These are phyloP conservation scores for Astropecten irregularis DNA, from an alignment of 53 echinoderm and acorn worm species.

Conservation along the genomic window DNA sequence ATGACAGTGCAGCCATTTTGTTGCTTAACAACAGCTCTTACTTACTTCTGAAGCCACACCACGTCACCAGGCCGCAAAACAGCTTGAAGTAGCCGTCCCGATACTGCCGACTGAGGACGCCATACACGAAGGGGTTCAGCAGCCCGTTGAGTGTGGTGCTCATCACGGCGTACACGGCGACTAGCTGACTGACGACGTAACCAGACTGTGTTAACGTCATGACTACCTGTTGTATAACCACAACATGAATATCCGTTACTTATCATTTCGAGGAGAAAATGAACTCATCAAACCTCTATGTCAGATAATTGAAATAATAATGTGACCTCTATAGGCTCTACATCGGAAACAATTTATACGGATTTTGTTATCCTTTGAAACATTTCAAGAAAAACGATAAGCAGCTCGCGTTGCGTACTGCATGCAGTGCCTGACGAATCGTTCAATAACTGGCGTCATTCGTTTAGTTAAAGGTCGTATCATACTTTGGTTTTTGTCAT, in stretches of 20 bases:
- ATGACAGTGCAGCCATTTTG: too few species aligned
- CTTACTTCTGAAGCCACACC: constrained; percentile 39
- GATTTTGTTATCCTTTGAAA: too few species aligned
- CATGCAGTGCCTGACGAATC: too few species aligned
- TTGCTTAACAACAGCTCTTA: too few species aligned
- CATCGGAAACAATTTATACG: background rate
- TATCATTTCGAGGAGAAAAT: too few species aligned
- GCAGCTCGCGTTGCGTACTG: too few species aligned
- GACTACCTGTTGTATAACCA: constrained; percentile 83
- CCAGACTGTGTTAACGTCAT: constrained; percentile 89
- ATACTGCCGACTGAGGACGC: constrained; percentile 90
- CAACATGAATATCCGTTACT: background rate
- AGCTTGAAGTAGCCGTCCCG: constrained; percentile 73
- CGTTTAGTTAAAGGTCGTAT: too few species aligned
- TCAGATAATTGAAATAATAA: background rate
- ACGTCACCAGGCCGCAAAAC: background rate
- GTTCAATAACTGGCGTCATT: too few species aligned
- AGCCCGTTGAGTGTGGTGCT: constrained; percentile 94
- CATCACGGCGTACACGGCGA: constrained; percentile 90
- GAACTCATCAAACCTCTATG: too few species aligned
- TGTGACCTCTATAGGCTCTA: background rate
- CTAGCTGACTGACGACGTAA: constrained; percentile 71
- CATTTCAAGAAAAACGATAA: too few species aligned
- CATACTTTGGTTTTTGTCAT: too few species aligned
- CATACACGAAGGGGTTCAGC: constrained; percentile 92